Base-by-base conservation (phyloP, 1,140 invertebrate genomes). In the Bursaphelenchus mucronatus region DNA sequence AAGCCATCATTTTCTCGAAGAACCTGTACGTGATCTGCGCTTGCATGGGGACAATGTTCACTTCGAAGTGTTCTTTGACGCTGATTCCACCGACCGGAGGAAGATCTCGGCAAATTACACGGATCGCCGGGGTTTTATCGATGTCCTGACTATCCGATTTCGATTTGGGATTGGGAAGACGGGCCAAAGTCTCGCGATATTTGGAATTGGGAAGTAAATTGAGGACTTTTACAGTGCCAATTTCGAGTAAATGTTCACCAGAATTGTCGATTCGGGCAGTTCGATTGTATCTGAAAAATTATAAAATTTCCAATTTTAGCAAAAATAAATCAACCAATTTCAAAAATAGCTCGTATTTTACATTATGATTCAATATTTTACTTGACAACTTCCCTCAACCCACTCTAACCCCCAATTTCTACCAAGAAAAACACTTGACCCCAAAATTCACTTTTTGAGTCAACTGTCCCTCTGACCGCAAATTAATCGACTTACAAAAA, bases 31-130 rank as follows among this genome's bases (percentile, higher is more conserved):
- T 98, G 43, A 98, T 84, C 57, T 91, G 90, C 70, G 94, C 92
- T 0, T 90, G 91, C 53, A 95, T 86, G 45, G 92, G 92, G 6
- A 92, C 90, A 49, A 95, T 88, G 66, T 81, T 81, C 30, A 77
- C 63, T 83, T 96, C 93, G 82, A 98, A 94, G 83, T 97, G 94
- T 80, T 97, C 94, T 82, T 97, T 97, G 0, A 99, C 91, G 0
- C 92, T 90, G 69, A 98, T 98, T 0, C 94, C 95, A 51, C 92
- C 94, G 44, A 97, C 76, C 1, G 75, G 74, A 10, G 74, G 61
- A 39, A 74, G 50, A 41, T 63, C 15, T 46, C 79, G 30, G 44
- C 80, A 79, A 55, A 81, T 74, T 9, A 80, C 64, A 4, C 78
- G 66, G 15, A 80, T 68, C 9, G 78, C 66, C n/a, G 79, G 75